Conservation (phyloP, 2,797 vertebrate species). For the Manis crassicaudata region DNA sequence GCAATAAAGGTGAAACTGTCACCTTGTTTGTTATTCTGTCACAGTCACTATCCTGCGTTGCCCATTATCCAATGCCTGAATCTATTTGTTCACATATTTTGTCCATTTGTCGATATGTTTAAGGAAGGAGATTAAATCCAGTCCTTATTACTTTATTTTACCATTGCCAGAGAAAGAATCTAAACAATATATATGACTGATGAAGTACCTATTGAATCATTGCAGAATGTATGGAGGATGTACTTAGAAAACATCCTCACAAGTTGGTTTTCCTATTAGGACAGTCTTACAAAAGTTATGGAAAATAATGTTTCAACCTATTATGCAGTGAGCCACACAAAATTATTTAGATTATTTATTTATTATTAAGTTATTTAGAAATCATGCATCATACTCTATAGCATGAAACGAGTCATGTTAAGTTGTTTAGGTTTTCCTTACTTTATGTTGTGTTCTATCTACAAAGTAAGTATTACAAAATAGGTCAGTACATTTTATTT, state of each 20-base stretch:
- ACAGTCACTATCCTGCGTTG: neutral
- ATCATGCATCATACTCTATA: too few species aligned
- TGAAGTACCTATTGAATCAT: neutral
- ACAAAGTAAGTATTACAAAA: neutral
- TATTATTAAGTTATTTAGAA: too few species aligned
- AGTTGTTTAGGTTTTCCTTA: neutral
- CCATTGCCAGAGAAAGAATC: neutral
- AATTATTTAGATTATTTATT: neutral
- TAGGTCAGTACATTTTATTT: neutral
- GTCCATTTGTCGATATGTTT: neutral
- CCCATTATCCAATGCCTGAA: neutral
- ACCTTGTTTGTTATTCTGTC: neutral
- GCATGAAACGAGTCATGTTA: neutral
- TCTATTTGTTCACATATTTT: neutral
- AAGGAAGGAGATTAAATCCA: neutral
- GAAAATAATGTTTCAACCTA: neutral
- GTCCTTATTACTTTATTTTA: neutral
- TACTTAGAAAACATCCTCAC: neutral
- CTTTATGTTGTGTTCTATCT: neutral
- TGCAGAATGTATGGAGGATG: neutral
- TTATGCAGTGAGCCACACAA: neutral
- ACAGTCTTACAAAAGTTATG: neutral
- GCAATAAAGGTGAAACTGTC: neutral
- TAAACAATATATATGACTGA: neutral
- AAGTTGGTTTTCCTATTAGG: neutral